Conservation (phyloP, 2,888 invertebrate genomes). For the Dicyrtoma fusca region DNA sequence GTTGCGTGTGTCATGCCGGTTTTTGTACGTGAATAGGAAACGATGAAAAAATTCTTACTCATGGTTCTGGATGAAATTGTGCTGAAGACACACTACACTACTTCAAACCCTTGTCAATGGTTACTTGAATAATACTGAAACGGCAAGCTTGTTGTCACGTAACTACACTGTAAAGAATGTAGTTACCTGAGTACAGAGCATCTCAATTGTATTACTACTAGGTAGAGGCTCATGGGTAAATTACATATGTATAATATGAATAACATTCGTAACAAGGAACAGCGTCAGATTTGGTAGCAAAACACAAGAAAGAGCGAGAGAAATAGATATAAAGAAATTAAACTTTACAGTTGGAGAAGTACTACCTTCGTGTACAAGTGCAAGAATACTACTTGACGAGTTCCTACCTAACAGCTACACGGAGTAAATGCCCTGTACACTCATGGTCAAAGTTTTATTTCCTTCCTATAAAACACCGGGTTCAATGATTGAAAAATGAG, state of each 20-base stretch:
- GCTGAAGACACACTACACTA: too few relatives aligned
- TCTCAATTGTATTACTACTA: background rate
- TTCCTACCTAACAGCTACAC: background rate
- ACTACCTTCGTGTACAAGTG: too few relatives aligned
- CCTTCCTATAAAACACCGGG: conserved; percentile 24
- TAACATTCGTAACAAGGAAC: background rate
- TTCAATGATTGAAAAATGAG: conserved; percentile 27
- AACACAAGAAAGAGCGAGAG: background rate
- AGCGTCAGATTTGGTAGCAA: background rate
- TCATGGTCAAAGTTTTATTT: background rate
- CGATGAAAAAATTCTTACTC: too few relatives aligned
- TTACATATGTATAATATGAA: background rate
- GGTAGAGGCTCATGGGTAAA: background rate
- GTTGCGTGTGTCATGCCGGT: too few relatives aligned
- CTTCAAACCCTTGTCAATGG: conserved; percentile 2
- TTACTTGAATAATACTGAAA: conserved; percentile 2
- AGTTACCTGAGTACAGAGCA: background rate
- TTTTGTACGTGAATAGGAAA: too few relatives aligned
- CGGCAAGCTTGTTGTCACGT: background rate
- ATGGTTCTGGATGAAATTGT: too few relatives aligned
- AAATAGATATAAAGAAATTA: too few relatives aligned
- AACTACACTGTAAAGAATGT: background rate
- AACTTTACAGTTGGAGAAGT: too few relatives aligned
- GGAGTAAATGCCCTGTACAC: background rate
- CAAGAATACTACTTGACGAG: too few relatives aligned